Percentiles rank a stretch among this genome's conserved stretches.
These are phyloP conservation scores for Megaceryle torquata DNA, from an alignment of 2,113 vertebrate genomes.

Conservation along the genomic window DNA sequence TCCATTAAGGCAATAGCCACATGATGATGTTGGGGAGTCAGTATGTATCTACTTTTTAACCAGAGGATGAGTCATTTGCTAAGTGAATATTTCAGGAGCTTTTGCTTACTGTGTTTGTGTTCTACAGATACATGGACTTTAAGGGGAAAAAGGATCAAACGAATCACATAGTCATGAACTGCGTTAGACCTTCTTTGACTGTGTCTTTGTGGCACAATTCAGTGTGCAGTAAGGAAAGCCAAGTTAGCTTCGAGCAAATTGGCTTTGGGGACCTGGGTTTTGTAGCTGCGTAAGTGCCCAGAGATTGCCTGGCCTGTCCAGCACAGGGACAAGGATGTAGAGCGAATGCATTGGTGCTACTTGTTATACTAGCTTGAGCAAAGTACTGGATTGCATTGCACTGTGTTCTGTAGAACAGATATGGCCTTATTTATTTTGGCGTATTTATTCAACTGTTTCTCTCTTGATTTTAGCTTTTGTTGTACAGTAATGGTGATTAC, in stretches of 20 bases:
- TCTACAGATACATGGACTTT: neutral
- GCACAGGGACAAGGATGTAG: neutral
- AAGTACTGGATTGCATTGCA: neutral
- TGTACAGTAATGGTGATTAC: neutral
- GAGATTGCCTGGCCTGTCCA: neutral
- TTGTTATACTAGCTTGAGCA: neutral
- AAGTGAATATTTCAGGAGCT: neutral
- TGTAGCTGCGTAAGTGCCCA: neutral
- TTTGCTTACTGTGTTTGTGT: neutral
- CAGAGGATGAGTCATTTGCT: neutral
- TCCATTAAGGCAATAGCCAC: neutral
- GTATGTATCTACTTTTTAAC: neutral
- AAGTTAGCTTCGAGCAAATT: neutral
- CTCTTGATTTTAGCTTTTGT: neutral
- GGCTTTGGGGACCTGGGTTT: neutral
- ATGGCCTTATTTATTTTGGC: neutral
- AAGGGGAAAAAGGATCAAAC: neutral
- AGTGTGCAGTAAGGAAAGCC: neutral
- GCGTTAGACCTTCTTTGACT: neutral
- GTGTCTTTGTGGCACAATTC: neutral
- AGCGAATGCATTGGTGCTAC: neutral
- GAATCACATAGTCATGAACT: fast-evolving
- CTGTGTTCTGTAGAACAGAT: neutral
- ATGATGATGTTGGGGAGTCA: neutral
- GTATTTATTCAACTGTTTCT: neutral